Conservation (phyloP, 1,140 invertebrate genomes). For the Paralvinella palmiformis region DNA sequence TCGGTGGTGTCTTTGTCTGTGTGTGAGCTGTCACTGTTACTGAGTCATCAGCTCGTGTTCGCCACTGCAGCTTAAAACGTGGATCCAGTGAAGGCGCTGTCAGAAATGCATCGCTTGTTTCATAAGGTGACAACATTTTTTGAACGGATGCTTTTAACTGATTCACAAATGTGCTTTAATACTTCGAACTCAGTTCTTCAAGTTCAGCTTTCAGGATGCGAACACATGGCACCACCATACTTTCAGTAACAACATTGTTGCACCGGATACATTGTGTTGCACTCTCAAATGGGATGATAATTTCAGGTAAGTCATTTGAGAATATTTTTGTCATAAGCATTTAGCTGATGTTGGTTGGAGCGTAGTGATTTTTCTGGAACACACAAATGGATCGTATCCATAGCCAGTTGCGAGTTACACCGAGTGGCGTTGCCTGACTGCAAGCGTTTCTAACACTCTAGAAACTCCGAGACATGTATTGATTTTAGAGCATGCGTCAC, state of each 20-base stretch:
- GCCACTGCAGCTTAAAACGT: background rate
- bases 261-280: background rate
- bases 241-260: background rate
- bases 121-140: slow-evolving; percentile 1
- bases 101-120: background rate
- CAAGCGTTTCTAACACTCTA: too few species aligned
- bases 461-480: too few species aligned
- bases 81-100: slow-evolving; percentile 2
- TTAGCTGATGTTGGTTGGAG: background rate
- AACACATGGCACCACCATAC: slow-evolving; percentile 24
- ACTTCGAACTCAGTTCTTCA: background rate
- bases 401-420: background rate
- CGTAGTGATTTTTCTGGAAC: background rate
- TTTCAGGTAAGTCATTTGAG: background rate
- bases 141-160: background rate
- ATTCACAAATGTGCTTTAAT: background rate
- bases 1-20: too few species aligned
- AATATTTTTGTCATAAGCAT: background rate
- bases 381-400: background rate
- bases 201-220: slow-evolving; percentile 22
- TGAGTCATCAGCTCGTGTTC: background rate
- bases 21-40: too few species aligned
- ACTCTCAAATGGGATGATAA: background rate
- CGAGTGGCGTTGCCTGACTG: background rate
- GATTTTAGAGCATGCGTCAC: too few species aligned